These are phyloP conservation scores for Sycophila sp. DNA, from an alignment of 1,140 invertebrate genomes.

Conservation along the genomic window DNA sequence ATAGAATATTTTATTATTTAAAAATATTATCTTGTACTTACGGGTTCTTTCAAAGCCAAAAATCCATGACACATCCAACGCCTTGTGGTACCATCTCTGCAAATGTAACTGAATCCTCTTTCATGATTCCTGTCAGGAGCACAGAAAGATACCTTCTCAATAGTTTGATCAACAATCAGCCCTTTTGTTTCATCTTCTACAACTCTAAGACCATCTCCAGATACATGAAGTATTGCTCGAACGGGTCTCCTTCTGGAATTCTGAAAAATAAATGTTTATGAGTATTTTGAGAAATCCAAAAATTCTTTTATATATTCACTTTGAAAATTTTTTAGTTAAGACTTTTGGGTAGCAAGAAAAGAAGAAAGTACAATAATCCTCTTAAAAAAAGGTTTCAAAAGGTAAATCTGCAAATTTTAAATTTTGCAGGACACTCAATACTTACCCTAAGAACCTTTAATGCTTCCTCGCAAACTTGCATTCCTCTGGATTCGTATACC, in stretches of 20 bases:
- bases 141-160: constrained; percentile 99
- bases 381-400: not conserved
- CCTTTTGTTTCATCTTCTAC: constrained; percentile 99
- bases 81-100: constrained; percentile 82
- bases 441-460: constrained; percentile 91
- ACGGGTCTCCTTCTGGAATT: constrained; percentile 88
- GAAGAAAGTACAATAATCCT: no score
- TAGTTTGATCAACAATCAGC: constrained; percentile 99
- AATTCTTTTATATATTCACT: no score
- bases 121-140: constrained; percentile 98
- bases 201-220: constrained; percentile 95
- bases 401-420: no score
- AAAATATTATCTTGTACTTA: constrained; percentile 64
- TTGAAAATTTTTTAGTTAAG: no score
- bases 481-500: constrained; percentile 98
- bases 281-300: constrained; percentile 17
- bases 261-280: constrained; percentile 67
- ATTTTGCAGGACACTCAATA: constrained; percentile 40
- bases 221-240: constrained; percentile 92
- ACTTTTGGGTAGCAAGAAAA: no score
- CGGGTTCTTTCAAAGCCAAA: constrained; percentile 92
- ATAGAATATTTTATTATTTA: no score
- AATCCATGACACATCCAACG: constrained; percentile 99
- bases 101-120: constrained; percentile 95
- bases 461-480: constrained; percentile 99